Conservation (phyloP, 2,797 vertebrate genomes). For the Morus bassanus region DNA sequence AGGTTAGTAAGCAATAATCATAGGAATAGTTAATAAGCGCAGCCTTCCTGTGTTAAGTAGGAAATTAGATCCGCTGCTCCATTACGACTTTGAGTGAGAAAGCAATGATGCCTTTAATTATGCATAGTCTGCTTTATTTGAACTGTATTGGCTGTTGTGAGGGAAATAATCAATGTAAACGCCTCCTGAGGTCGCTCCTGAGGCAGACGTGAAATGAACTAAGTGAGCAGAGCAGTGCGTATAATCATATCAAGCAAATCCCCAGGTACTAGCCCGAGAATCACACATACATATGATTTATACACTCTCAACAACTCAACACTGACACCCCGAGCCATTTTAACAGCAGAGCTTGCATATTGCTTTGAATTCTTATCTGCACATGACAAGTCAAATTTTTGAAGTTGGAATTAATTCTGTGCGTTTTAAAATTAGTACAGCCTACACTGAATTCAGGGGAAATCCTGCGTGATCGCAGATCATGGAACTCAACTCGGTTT, state of each 20-base stretch:
- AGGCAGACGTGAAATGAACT: conserved; percentile 67
- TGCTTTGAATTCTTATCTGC: conserved; percentile 21
- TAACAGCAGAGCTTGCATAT: conserved; percentile 43
- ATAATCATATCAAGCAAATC: conserved; percentile 67
- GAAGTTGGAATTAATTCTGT: background rate
- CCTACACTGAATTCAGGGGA: background rate
- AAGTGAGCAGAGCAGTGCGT: conserved; percentile 44
- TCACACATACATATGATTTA: conserved; percentile 53
- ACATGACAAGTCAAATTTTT: background rate
- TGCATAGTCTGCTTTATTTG: conserved; percentile 73
- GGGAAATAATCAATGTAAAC: conserved; percentile 65
- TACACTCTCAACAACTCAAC: conserved; percentile 61
- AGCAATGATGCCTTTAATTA: conserved; percentile 71
- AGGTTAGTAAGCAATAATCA: conserved; percentile 70
- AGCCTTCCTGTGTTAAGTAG: conserved; percentile 59
- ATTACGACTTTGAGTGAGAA: conserved; percentile 70
- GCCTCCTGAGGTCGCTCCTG: conserved; percentile 61
- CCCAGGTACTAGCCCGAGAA: conserved; percentile 54
- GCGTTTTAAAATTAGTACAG: background rate
- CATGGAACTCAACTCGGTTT: background rate
- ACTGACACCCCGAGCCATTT: conserved; percentile 64
- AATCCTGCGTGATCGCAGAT: background rate
- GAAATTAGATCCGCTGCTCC: conserved; percentile 69
- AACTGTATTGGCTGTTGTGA: conserved; percentile 61
- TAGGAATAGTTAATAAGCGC: conserved; percentile 65